Evolutionary conservation across 2,113 vertebrate genomes (phyloP), one percentile per base, ranked within the genome.

Genomic region (Myodes glareolus): DNA sequence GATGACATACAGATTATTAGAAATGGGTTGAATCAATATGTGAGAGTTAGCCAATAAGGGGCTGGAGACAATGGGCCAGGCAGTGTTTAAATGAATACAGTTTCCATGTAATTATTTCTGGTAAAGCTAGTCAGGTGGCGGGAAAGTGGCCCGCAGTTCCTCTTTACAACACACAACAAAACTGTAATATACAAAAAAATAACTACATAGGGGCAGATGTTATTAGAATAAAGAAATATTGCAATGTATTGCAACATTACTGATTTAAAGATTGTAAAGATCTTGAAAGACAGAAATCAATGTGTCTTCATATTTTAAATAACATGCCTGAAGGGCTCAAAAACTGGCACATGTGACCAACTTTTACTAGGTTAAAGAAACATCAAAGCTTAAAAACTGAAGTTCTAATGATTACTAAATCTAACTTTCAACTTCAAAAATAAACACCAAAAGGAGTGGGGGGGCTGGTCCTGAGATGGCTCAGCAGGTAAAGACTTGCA

Each of bases 281-380:
- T 84, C 81, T 73, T 72, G 50, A 65, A 19, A 95, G 45, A 45
- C 68, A 50, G 47, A 88, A 88, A 72, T 45, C 78, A 80, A 80
- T 96, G 45, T 81, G 42, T 89, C 19, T 68, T 96, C 63, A 36
- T 47, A 77, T 85, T 80, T 92, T 97, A 97, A 84, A 88, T 90
- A 96, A 94, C 5, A 3, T 52, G n/a, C 61, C 13, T 2, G 5
- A 50, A 95, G 77, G 63, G 29, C 23, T 87, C 88, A 92, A 11
- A 80, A 96, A 68, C 42, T 90, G n/a, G 33, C 75, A 93, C 63
- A 75, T 5, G 11, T n/a, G 16, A 91, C n/a, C 75, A 65, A 31
- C 58, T 68, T 75, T 72, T 95, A 72, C 82, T 72, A 97, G 90
- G 76, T 91, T 55, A 94, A 96, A 95, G 42, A 94, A 94, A 95